Conservation (phyloP, 2,888 invertebrate genomes). For the Lobophora halterata region DNA sequence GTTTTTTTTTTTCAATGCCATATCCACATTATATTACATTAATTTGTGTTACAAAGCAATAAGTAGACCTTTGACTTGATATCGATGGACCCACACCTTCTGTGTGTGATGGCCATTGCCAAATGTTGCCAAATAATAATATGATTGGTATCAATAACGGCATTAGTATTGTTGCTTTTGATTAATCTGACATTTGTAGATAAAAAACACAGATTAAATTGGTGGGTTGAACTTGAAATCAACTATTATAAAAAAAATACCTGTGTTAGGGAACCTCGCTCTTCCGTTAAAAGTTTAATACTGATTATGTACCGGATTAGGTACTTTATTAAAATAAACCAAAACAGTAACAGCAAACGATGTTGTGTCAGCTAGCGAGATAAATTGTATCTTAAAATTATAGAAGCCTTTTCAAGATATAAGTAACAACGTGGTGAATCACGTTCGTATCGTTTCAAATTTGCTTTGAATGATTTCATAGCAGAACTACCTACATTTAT, state of each 20-base stretch:
- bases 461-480: constrained; percentile 42
- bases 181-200: constrained; percentile 23
- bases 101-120: constrained; percentile 23
- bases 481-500: constrained; percentile 44
- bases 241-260: too few species aligned
- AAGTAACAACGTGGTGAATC: constrained; percentile 41
- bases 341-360: too few species aligned
- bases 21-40: constrained; percentile 12
- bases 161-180: constrained; percentile 23
- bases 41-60: constrained; percentile 5
- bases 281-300: too few species aligned
- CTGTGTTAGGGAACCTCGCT: too few species aligned
- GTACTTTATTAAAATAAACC: too few species aligned
- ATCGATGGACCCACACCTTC: constrained; percentile 44
- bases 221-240: too few species aligned
- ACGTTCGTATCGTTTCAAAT: constrained; percentile 31
- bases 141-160: constrained; percentile 24
- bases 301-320: too few species aligned
- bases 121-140: constrained; percentile 26
- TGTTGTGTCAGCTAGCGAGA: neutral
- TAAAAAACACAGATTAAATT: too few species aligned
- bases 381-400: constrained; percentile 24
- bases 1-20: too few species aligned
- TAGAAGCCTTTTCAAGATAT: constrained; percentile 38
- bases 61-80: constrained; percentile 46